phyloP scores from a whole-genome alignment of 2,888 invertebrate species.

The Lycia hirtaria region DNA sequence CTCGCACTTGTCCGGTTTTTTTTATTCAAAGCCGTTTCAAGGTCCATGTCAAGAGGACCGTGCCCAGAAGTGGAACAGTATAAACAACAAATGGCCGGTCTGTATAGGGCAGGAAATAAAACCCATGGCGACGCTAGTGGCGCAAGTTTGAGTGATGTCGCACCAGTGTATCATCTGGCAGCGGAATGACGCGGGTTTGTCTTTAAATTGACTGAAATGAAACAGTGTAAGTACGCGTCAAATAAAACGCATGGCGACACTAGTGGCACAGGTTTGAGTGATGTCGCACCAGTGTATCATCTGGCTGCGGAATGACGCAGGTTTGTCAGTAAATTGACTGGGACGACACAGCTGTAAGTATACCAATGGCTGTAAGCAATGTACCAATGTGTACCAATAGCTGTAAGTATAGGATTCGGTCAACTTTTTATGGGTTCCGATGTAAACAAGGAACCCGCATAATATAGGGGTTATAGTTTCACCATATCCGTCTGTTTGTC shows the following conservation, averaged over 20 bases:
- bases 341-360: too few species aligned
- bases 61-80: background rate
- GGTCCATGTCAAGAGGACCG: background rate
- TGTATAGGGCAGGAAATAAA: too few species aligned
- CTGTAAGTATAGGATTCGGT: background rate
- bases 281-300: conserved; percentile 10
- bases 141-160: conserved; percentile 27
- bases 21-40: too few species aligned
- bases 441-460: too few species aligned
- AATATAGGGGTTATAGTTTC: too few species aligned
- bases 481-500: too few species aligned
- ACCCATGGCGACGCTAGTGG: conserved; percentile 11
- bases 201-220: conserved; percentile 34
- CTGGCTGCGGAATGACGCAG: background rate
- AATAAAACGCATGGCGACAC: conserved; percentile 4
- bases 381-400: background rate
- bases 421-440: too few species aligned
- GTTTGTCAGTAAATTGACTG: background rate
- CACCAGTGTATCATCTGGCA: conserved; percentile 31
- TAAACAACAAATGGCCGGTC: background rate
- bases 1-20: too few species aligned
- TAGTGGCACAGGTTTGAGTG: conserved; percentile 21
- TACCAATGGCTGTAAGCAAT: background rate
- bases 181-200: conserved; percentile 34
- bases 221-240: background rate